Conservation (phyloP, 2,888 invertebrate species). For the Cistogaster globosa region DNA sequence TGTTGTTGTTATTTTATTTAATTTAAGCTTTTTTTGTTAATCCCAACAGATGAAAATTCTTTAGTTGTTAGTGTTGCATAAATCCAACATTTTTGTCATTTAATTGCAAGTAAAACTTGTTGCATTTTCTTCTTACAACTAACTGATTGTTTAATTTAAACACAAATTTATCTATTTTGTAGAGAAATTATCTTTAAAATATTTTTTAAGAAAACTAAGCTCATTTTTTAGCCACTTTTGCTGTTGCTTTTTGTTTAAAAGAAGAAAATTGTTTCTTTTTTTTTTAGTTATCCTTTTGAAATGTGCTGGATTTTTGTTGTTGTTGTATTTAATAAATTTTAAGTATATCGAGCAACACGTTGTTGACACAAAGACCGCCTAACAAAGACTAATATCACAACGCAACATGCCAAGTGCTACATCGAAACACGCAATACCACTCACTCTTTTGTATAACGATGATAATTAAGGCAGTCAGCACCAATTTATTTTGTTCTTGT, state of each 20-base stretch:
- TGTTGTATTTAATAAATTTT: slow-evolving; percentile 43
- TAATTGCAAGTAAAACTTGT: slow-evolving; percentile 47
- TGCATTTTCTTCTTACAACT: slow-evolving; percentile 34
- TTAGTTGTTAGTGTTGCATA: slow-evolving; percentile 5
- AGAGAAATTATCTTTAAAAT: background rate
- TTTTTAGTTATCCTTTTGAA: slow-evolving; percentile 37
- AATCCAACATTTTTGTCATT: slow-evolving; percentile 17
- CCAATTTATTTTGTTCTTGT: slow-evolving; percentile 72
- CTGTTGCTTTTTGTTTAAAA: slow-evolving; percentile 8
- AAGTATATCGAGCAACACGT: slow-evolving; percentile 78
- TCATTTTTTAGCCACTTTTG: slow-evolving; percentile 15
- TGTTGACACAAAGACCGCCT: slow-evolving; percentile 81
- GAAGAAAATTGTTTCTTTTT: slow-evolving; percentile 9
- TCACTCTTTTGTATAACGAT: slow-evolving; percentile 61
- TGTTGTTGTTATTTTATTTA: slow-evolving; percentile 6
- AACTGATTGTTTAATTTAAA: background rate
- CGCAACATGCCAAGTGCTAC: slow-evolving; percentile 68
- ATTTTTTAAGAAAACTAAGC: slow-evolving; percentile 9
- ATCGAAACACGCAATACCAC: slow-evolving; percentile 69
- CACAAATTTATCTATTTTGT: slow-evolving; percentile 14
- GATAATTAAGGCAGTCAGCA: slow-evolving; percentile 50
- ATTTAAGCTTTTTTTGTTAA: slow-evolving; percentile 24
- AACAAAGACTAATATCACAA: slow-evolving; percentile 79
- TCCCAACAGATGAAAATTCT: slow-evolving; percentile 27
- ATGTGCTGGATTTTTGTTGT: slow-evolving; percentile 36